Evolutionary conservation across 2,888 invertebrate species (phyloP), one percentile per base, ranked within the genome.

Genomic region (Oligia latruncula): DNA sequence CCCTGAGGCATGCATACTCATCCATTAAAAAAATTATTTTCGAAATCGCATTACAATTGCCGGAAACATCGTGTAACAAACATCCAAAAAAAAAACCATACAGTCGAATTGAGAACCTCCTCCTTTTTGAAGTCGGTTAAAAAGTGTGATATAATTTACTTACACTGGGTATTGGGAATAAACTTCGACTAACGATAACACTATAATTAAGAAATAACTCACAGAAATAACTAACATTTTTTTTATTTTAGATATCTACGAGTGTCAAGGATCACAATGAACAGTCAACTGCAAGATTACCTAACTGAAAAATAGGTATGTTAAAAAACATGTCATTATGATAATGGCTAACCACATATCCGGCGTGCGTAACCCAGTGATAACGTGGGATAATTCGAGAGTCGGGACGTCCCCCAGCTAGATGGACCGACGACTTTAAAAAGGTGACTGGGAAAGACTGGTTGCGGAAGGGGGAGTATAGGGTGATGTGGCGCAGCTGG

Each of bases 211-310:
- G 11, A 40, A 65, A 29, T 55, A 65, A 62, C 40, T 49, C 17
- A 83, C 64, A 49, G 4, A 65, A 49, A 78, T 55, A 40, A 29
- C 11, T 4, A 73, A 70, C 82, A 82, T 82, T 62, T 62, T 82
- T n/a, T 5, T 52, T 71, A 4, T 13, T 72, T 35, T 43, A 49
- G 13, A 1, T 9, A n/a, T n/a, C n/a, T n/a, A 62, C 55, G 29
- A 46, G 46, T 71, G n/a, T 67, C 17, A 60, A 23, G 23, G 17
- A 49, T 62, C 66, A 60, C 52, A 46, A 40, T 29, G 1, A 46
- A 55, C 23, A 17, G 8, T 29, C 55, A 67, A 77, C 78, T 83
- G 62, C 15, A 55, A 55, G n/a, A 67, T 60, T 29, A n/a, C n/a
- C n/a, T n/a, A 46, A 74, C n/a, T 71, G 23, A 52, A 81, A 67